Base-by-base conservation (phyloP, 1,140 invertebrate species). In the Scaptodrosophila lebanonensis region DNA sequence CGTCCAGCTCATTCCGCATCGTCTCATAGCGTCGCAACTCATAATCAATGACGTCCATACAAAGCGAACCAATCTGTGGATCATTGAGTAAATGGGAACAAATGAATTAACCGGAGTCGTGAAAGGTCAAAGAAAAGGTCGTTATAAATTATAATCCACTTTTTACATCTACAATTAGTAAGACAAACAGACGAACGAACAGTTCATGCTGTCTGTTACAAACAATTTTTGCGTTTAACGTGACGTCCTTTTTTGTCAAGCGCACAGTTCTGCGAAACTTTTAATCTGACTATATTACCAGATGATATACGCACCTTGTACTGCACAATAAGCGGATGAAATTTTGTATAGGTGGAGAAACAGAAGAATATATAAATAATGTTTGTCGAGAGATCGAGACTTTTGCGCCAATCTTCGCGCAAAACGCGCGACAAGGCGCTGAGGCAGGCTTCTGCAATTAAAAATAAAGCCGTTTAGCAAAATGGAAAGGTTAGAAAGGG, bases 331-430 rank as follows among this genome's bases (percentile, higher is more conserved):
- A 98, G 92, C 27, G 93, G 91, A 87, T 99, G 98, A 88, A 99
- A 99, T 82, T 96, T 93, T 65, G 93, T 93, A 85, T 98, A 99
- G n/a, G 94, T 95, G 7, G 97, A 98, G 87, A 99, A 98, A 86
- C 96, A 98, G 85, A 98, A 97, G 88, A 99, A 99, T 62, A 96
- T 95, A 85, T 97, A 97, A 57, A 98, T 93, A 83, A 99, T 97
- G 87, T 98, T 98, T 66, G 95, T 98, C 48, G 96, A 97, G 18
- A 99, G 87, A 87, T 99, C 97, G 72, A 98, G 93, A 86, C 96
- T 98, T 83, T 95, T 93, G 88, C 94, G 95, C 93, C 97, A 99
- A 88, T 99, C 98, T 90, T 99, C 98, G 72, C 97, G 90, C 29
- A 99, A 88, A 17, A 99, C 96, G 84, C 98, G 90, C 3, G 96